Evolutionary conservation across 2,888 invertebrate genomes (phyloP), one percentile per base, ranked within the genome.

Genomic region (Hydrotaea diabolus): DNA sequence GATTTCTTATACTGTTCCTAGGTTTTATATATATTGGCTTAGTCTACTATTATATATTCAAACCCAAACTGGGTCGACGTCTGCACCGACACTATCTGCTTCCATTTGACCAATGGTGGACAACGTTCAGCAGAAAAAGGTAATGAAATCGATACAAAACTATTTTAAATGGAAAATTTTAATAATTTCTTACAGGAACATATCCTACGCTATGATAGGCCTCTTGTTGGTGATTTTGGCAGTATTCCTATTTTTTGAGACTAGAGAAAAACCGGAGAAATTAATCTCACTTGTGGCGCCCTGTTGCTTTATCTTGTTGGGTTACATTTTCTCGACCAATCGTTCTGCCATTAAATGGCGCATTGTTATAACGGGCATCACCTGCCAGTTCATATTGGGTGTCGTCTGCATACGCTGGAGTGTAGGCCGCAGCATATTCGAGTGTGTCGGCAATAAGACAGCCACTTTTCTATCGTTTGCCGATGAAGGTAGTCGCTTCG

Each of bases 351-450:
- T 97, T 3, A 94, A 94, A 82, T 97, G 98, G 98, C 94, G 95
- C 5, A 95, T 96, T 0, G 96, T 98, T 0, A 89, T 96, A 21
- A 95, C 95, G 89, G 98, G 98, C 0, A 92, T 98, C 21, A 93
- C 95, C 0, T 92, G 98, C 8, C 99, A 99, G 93, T 97, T 98
- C 89, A 80, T 95, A 3, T 94, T 99, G 80, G 98, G 97, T 0
- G 89, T 98, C 0, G 87, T 98, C 23, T 97, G 97, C 83, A 96
- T 99, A 85, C 94, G 97, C 82, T 98, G 97, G 97, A 93, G 94
- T 1, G 93, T 95, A 0, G 98, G 98, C 0, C 93, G 96, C 59
- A 90, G 93, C 0, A 94, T 97, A 57, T 92, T 93, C 71, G 90
- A 93, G 74, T 95, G 95, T 87, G 87, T 95, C 36, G 95, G 96